A percentile compares a stretch with the other conserved stretches of the same genome.
Evolutionary conservation across 2,888 invertebrate genomes (phyloP).

Genomic region (Parthenolecanium corni): DNA sequence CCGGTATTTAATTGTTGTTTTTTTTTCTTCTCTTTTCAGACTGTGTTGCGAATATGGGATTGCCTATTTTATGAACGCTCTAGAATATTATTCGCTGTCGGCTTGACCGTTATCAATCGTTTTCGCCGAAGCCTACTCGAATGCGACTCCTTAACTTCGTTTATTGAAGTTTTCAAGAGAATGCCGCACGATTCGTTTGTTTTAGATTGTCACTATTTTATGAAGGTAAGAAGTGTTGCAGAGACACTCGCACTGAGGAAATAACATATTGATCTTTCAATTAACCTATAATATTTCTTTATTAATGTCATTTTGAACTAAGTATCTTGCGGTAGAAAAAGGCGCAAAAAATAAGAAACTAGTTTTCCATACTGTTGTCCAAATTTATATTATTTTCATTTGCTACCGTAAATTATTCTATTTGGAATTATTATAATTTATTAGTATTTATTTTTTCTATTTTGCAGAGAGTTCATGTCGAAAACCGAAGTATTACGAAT

Average conservation of each 20-base stretch:
- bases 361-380: too few relatives aligned
- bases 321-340: too few relatives aligned
- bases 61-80: constrained; percentile 89
- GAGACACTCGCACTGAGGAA: too few relatives aligned
- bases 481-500: constrained; percentile 19
- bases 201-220: constrained; percentile 77
- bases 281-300: too few relatives aligned
- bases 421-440: constrained; percentile 1
- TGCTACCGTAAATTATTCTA: not conserved
- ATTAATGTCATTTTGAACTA: too few relatives aligned
- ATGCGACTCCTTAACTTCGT: constrained; percentile 66
- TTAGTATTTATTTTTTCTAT: not conserved
- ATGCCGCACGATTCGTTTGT: constrained; percentile 67
- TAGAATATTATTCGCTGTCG: constrained; percentile 82
- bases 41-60: constrained; percentile 90
- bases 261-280: too few relatives aligned
- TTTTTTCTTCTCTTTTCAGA: constrained; percentile 42
- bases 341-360: not conserved
- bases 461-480: constrained; percentile 19
- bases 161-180: constrained; percentile 70
- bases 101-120: constrained; percentile 65
- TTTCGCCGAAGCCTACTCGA: constrained; percentile 59
- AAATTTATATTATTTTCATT: too few relatives aligned
- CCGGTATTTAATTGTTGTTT: too few relatives aligned
- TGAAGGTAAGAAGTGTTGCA: constrained; percentile 72